Evolutionary conservation across 2,113 vertebrate genomes (phyloP).

Genomic region (Vidua macroura): DNA sequence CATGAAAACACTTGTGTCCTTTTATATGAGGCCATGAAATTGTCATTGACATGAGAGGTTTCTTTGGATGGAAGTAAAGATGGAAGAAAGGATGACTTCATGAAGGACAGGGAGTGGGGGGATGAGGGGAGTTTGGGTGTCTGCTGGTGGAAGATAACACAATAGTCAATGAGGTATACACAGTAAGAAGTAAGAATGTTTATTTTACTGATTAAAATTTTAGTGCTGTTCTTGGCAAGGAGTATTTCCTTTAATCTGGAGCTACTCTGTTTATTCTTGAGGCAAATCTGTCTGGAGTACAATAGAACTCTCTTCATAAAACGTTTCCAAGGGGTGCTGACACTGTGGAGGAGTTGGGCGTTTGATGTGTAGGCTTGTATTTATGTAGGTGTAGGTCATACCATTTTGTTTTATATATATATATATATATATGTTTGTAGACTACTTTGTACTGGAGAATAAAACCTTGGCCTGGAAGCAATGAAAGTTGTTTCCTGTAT

Average conservation of each 20-base stretch:
- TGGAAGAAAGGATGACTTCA: slow-evolving; percentile 30
- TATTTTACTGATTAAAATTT: slow-evolving; percentile 63
- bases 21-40: background rate
- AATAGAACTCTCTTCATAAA: slow-evolving; percentile 39
- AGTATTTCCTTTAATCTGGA: slow-evolving; percentile 60
- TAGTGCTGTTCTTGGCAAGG: slow-evolving; percentile 59
- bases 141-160: slow-evolving; percentile 24
- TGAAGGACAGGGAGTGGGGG: background rate
- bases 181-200: slow-evolving; percentile 54
- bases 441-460: slow-evolving; percentile 33
- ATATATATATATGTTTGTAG: background rate
- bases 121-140: background rate
- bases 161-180: slow-evolving; percentile 42
- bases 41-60: background rate
- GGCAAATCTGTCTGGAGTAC: slow-evolving; percentile 46
- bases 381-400: slow-evolving; percentile 9
- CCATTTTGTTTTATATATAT: background rate
- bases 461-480: slow-evolving; percentile 15
- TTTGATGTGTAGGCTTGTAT: slow-evolving; percentile 44
- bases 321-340: slow-evolving; percentile 29
- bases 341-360: background rate
- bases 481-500: slow-evolving; percentile 2
- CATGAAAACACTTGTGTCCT: background rate
- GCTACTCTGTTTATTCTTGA: slow-evolving; percentile 57
- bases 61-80: background rate